Evolutionary conservation across 37 sponge, comb jelly and placozoan genomes (phyloP), one percentile per base, ranked within the genome.

Genomic region (Cliona cf. orientalis): DNA sequence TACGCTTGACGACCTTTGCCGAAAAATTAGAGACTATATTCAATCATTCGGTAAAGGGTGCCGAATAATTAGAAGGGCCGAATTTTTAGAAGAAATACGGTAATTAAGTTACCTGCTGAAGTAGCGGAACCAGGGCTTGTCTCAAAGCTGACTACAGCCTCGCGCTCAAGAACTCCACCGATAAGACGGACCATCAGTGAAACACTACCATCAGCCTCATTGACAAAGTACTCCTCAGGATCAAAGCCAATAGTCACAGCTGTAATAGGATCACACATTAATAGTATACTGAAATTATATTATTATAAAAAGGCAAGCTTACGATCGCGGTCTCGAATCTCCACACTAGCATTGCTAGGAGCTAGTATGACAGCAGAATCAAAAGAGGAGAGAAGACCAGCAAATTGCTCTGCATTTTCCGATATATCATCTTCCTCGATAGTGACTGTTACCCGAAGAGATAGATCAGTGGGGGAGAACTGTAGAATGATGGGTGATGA

Each of bases 241-340:
- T 53, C 67, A 31, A 79, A 79, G 25, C 79, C 79, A 44, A 79
- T 65, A 22, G 65, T 77, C 32, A 77, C 65, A 36, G 1, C 78
- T 77, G 31, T 6, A 62, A 35, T 34, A 9, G 25, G 17, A 6
- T 67, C 68, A 49, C 53, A 61, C 28, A 26, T 6, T 61, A n/a
- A 21, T 6, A 61, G 28, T 12, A 26, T 25, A 49, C 17, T 49
- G 28, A 61, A 5, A 61, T 21, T 61, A 6, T 21, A 61, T n/a
- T 61, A 55, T 1, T 12, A 73, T 34, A 32, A 1, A n/a, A 32
- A 12, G 21, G 57, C 14, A 35, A 71, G 49, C 72, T 55, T 75
- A 75, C 76, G 40, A 58, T 75, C 76, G 33, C 37, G 22, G 36
- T 75, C 76, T 22, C 22, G 9, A 7, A 75, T 75, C 2, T 39